Evolutionary conservation across 2,888 invertebrate genomes (phyloP).

Genomic region (Spilosoma lubricipeda): DNA sequence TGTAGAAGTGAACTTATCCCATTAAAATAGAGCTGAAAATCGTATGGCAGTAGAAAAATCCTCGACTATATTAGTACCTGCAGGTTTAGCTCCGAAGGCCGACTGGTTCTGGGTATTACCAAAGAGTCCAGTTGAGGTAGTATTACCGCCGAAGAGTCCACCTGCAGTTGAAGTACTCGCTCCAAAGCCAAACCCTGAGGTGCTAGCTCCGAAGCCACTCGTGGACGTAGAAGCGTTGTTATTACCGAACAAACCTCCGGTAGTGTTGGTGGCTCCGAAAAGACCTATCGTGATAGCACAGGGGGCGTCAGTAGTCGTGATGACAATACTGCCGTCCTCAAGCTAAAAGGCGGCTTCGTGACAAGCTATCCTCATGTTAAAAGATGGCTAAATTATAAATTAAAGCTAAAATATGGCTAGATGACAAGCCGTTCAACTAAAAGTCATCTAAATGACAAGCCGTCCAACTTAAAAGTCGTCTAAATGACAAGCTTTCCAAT

Average conservation of each 20-base stretch:
- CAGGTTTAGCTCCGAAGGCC: constrained; percentile 86
- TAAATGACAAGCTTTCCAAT: not conserved
- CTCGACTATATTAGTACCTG: constrained; percentile 64
- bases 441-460: not conserved
- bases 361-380: not conserved
- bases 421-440: not conserved
- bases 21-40: constrained; percentile 28
- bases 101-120: constrained; percentile 84
- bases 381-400: not conserved
- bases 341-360: not conserved
- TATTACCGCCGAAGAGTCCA: constrained; percentile 87
- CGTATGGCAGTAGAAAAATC: not conserved
- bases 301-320: not conserved
- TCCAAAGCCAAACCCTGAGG: constrained; percentile 77
- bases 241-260: constrained; percentile 72
- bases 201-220: constrained; percentile 88
- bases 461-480: not conserved
- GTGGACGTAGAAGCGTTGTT: constrained; percentile 75
- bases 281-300: constrained; percentile 70
- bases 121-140: constrained; percentile 86
- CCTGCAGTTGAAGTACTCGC: constrained; percentile 76
- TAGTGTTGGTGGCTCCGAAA: constrained; percentile 86
- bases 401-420: not conserved
- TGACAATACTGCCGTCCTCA: not conserved
- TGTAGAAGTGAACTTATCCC: not conserved